phyloP scores from a whole-genome alignment of 2,888 invertebrate species.

The Colletes collaris region DNA sequence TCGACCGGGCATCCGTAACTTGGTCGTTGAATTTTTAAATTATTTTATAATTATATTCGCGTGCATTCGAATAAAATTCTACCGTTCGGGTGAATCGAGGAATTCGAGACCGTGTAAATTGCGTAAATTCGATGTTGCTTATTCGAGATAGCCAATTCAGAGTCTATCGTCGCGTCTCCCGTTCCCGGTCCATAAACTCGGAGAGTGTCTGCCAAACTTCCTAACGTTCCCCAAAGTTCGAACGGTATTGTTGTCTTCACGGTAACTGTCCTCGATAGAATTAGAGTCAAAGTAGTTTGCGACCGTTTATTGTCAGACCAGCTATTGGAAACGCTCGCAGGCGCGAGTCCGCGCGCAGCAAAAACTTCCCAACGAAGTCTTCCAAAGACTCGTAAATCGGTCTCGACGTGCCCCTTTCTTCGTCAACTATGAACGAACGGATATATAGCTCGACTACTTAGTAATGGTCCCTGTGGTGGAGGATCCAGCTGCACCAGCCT shows the following conservation, averaged over 20 bases:
- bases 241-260: conserved; percentile 43
- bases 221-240: conserved; percentile 46
- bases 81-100: too few species aligned
- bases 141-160: conserved; percentile 13
- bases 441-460: too few species aligned
- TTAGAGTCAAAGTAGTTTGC: conserved; percentile 49
- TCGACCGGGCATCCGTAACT: background rate
- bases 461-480: too few species aligned
- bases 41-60: too few species aligned
- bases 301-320: conserved; percentile 46
- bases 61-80: too few species aligned
- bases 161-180: background rate
- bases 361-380: too few species aligned
- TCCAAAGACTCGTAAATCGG: too few species aligned
- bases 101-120: background rate
- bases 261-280: conserved; percentile 50
- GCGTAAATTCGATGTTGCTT: background rate
- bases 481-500: too few species aligned
- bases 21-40: too few species aligned
- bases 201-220: conserved; percentile 26
- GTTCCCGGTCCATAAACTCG: conserved; percentile 8
- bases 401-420: too few species aligned
- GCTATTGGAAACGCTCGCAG: conserved; percentile 4
- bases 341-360: background rate
- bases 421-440: too few species aligned